phyloP scores from a whole-genome alignment of 2,888 invertebrate genomes.

The Tenthredo amoena region DNA sequence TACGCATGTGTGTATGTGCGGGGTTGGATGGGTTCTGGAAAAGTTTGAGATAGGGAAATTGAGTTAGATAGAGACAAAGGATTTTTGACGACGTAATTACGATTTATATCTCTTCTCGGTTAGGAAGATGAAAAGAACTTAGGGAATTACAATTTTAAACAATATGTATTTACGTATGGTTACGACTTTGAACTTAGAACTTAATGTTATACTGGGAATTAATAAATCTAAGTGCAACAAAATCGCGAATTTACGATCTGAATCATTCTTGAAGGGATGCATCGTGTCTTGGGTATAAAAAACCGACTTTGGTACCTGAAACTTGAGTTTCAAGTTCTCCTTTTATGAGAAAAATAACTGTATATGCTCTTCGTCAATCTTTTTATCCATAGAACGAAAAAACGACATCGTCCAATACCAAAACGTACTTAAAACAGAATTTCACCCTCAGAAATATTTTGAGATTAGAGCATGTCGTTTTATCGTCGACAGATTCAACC shows the following conservation, averaged over 20 bases:
- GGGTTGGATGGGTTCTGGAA: background rate
- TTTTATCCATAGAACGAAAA: background rate
- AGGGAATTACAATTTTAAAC: background rate
- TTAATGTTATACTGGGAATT: background rate
- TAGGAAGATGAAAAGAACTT: background rate
- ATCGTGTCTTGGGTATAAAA: background rate
- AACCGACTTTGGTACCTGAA: background rate
- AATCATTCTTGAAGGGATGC: background rate
- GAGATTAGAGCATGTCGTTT: background rate
- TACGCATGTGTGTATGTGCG: background rate
- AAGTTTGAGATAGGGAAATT: slow-evolving; percentile 2
- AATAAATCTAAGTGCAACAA: background rate
- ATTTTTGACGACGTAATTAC: background rate
- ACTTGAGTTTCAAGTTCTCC: background rate
- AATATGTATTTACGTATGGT: background rate
- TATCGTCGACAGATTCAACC: background rate
- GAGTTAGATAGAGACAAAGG: background rate
- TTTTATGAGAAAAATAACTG: too few species aligned
- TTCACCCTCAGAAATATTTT: background rate
- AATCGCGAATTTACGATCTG: background rate
- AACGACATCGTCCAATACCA: background rate
- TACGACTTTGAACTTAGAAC: background rate
- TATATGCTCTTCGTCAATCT: background rate
- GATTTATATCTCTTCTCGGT: background rate
- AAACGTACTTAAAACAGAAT: background rate